These are phyloP conservation scores for Delichon dasypus DNA, from an alignment of 2,797 vertebrate genomes.

Conservation along the genomic window DNA sequence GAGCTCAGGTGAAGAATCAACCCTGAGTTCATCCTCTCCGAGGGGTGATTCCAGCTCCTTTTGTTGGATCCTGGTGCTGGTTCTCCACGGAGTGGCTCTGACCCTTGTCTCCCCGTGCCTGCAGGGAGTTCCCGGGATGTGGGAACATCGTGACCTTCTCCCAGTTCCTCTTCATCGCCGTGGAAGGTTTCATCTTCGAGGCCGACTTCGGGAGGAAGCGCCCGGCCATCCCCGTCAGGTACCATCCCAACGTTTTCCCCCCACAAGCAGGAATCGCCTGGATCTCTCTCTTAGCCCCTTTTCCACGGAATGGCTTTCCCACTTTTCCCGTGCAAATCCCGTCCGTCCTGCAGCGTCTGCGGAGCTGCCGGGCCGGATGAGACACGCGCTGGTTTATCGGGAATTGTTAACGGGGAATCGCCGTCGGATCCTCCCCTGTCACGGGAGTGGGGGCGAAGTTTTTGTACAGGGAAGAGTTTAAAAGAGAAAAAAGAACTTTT, in stretches of 20 bases:
- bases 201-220: conserved; percentile 88
- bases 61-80: background rate
- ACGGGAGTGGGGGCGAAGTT: background rate
- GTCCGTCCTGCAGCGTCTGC: background rate
- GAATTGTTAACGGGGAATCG: background rate
- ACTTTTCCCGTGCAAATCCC: background rate
- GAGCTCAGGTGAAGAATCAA: background rate
- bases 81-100: background rate
- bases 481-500: background rate
- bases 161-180: conserved; percentile 92
- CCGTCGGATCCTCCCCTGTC: background rate
- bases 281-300: background rate
- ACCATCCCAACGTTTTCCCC: background rate
- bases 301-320: background rate
- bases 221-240: conserved; percentile 90
- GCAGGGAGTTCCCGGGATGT: conserved; percentile 92
- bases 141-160: conserved; percentile 96
- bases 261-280: background rate
- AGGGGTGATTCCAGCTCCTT: background rate
- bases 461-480: background rate
- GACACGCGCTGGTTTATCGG: fast-evolving
- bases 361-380: background rate
- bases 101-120: background rate
- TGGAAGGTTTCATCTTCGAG: conserved; percentile 94
- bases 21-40: background rate